Evolutionary conservation across 37 sponge, comb jelly and placozoan species (phyloP), one percentile per base, ranked within the genome.

Genomic region (Eunapius fragilis): DNA sequence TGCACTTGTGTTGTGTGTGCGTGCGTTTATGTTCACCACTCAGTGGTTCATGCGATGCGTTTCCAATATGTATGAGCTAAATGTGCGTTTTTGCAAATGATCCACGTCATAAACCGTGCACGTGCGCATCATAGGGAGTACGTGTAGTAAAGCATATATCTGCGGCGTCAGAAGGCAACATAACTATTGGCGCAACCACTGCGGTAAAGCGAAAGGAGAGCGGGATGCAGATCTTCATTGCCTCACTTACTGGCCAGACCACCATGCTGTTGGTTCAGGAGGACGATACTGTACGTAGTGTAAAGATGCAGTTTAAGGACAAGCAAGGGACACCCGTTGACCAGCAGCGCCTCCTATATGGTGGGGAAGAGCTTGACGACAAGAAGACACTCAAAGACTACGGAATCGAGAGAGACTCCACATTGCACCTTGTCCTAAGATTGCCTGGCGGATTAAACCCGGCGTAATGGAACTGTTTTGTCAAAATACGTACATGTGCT

Each of bases 161-260:
- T n/a, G n/a, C n/a, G 47, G 9, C 4, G 47, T 45, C 9, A 45
- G 9, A 45, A 4, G 47, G 47, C 9, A 45, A 9, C 47, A 4
- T 11, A 45, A 45, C 47, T 11, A 45, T 9, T 45, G 47, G 47
- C 4, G 58, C 58, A 11, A 11, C 58, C 25, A n/a, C 71, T 70
- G 27, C 27, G 7, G 71, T n/a, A n/a, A 70, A 28, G 27, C 25
- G 7, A 75, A 33, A 32, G 34, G 14, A 31, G 24, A 32, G 79
- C 67, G 74, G 37, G 14, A 86, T 88, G 89, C 89, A 88, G 73
- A 92, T 92, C 41, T 92, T 92, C 79, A 69, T 92, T 35, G 87
- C 80, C 73, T 88, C 89, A 26, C 72, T 84, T 27, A 92, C 92
- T 10, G 91, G 91, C 25, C 80, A 91, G 76, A 91, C 87, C 2